These are phyloP conservation scores for Tanaodytes sp. DNA, from an alignment of 2,888 invertebrate genomes.

Conservation along the genomic window DNA sequence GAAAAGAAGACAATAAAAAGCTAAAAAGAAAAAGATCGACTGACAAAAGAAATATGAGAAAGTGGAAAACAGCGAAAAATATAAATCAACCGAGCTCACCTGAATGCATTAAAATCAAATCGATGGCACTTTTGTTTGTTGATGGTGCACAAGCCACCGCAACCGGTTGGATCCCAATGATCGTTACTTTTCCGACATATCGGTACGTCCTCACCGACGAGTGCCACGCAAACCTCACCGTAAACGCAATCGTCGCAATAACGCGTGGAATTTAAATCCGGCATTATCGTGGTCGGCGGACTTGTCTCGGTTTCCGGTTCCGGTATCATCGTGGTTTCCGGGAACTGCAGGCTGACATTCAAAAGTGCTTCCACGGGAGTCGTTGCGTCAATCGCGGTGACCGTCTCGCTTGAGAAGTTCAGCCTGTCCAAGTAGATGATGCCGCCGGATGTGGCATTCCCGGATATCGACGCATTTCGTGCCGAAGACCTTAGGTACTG, in stretches of 20 bases:
- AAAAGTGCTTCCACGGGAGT: conserved; percentile 51
- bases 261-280: conserved; percentile 59
- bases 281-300: conserved; percentile 39
- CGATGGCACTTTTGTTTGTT: conserved; percentile 72
- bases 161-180: conserved; percentile 77
- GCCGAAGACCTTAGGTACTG: conserved; percentile 68
- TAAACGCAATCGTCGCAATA: conserved; percentile 67
- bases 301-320: conserved; percentile 54
- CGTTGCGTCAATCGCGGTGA: conserved; percentile 32
- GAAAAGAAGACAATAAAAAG: no score
- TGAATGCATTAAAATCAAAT: conserved; percentile 71
- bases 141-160: conserved; percentile 71
- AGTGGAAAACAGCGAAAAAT: no score
- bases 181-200: conserved; percentile 76
- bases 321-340: conserved; percentile 43
- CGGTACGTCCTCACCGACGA: conserved; percentile 77
- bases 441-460: conserved; percentile 51
- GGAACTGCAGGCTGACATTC: conserved; percentile 42
- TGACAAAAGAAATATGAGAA: no score
- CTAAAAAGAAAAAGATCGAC: no score
- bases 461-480: conserved; percentile 54
- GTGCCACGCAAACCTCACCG: conserved; percentile 78
- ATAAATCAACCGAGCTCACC: no score
- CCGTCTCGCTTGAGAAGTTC: conserved; percentile 41
- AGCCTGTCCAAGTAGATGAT: conserved; percentile 47